Evolutionary conservation across 2,888 invertebrate genomes (phyloP), one percentile per base, ranked within the genome.

Genomic region (Caenorhabditis sp.): DNA sequence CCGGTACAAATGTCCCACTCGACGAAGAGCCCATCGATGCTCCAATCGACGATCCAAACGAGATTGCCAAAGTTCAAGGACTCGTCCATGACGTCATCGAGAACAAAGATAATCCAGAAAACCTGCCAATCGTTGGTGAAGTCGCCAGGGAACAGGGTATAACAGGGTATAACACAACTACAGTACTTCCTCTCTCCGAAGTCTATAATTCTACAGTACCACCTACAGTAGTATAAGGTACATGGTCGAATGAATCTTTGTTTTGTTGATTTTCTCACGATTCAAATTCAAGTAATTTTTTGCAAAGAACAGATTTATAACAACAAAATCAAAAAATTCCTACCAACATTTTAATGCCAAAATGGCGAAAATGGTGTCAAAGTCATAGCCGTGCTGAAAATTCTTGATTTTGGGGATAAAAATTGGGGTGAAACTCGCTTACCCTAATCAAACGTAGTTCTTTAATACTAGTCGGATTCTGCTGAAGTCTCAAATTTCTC

Each of bases 1-100:
- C 63, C 20, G 68, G 68, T 21, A 59, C 63, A 21, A 68, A 68
- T 20, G 63, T 68, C n/a, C 68, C 68, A 23, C 59, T 63, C 25
- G 59, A 59, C n/a, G 68, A 68, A 21, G 59, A 63, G 26, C 59
- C 63, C 27, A 68, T 68, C 57, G 68, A 68, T 10, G 68, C 68
- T 20, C 63, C 68, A 54, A 68, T 68, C 36, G 27, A 68, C 31
- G 68, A 68, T 26, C 8, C 58, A 20, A 36, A 17, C 14, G 67
- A 67, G 31, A 21, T 58, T 7, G 56, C 61, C 10, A 63, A 52
- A 25, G n/a, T 63, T 3, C n/a, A 10, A 14, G 58, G 58, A 21
- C 23, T 52, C 17, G 62, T 49, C 0, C 52, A 67, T 12, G 20
- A 67, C 21, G 53, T 54, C 8, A 36, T 36, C 5, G 62, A 67